phyloP scores from a whole-genome alignment of 1,140 invertebrate species.

The Platyscapa corneri region DNA sequence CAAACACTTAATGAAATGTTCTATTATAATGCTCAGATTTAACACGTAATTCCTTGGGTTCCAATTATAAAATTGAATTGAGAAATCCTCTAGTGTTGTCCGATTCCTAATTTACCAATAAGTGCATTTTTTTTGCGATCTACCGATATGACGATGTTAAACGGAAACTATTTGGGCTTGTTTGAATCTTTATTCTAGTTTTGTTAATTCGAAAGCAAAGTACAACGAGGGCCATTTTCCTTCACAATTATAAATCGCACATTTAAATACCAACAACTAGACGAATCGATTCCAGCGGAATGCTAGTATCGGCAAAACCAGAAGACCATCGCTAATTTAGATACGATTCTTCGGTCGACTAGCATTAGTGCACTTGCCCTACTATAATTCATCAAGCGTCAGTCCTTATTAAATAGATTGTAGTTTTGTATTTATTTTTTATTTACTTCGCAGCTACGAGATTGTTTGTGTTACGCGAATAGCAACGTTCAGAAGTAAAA shows the following conservation, averaged over 20 bases:
- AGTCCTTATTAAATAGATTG: constrained; percentile 25
- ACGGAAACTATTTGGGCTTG: neutral
- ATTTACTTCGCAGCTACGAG: neutral
- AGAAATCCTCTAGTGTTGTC: neutral
- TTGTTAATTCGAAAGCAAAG: neutral
- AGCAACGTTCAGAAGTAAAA: constrained; percentile 1
- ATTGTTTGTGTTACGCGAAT: neutral
- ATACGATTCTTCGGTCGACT: constrained; percentile 41
- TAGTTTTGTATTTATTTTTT: neutral
- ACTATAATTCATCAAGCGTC: constrained; percentile 42
- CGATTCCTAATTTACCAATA: neutral
- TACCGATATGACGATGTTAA: neutral
- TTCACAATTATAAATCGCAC: constrained; percentile 15
- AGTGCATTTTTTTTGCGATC: neutral
- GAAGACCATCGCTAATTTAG: constrained; percentile 21
- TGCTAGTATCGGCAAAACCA: neutral
- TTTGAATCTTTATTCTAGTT: neutral
- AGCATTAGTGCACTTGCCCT: constrained; percentile 47
- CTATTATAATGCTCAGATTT: neutral
- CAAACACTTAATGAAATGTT: constrained; percentile 17
- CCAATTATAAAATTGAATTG: neutral
- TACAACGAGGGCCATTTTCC: neutral
- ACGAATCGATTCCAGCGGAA: neutral
- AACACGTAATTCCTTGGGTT: neutral
- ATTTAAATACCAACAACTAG: constrained; percentile 20